These are phyloP conservation scores for Dolichopus griseipennis DNA, from an alignment of 2,888 invertebrate species.

Conservation along the genomic window DNA sequence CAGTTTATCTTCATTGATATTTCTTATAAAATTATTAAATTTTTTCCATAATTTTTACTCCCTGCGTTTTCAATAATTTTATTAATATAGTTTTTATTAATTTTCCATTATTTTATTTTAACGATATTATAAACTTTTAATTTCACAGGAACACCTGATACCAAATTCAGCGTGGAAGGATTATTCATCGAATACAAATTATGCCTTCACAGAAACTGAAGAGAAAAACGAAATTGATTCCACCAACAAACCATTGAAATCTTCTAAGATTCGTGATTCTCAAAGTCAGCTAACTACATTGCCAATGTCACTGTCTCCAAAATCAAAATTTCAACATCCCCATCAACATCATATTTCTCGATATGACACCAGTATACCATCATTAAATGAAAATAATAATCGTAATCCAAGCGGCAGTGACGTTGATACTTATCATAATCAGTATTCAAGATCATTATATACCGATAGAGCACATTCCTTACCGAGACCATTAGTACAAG, in stretches of 20 bases:
- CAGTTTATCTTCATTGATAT: too few relatives aligned
- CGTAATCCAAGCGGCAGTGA: conserved; percentile 13
- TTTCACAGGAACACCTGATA: conserved; percentile 65
- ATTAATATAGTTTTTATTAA: too few relatives aligned
- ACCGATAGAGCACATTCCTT: conserved; percentile 64
- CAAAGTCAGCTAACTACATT: conserved; percentile 40
- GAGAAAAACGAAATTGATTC: conserved; percentile 48
- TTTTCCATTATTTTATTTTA: too few relatives aligned
- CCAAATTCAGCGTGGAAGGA: conserved; percentile 84
- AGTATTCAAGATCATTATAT: conserved; percentile 36
- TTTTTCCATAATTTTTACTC: too few relatives aligned
- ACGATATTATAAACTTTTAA: too few relatives aligned
- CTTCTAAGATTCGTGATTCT: conserved; percentile 31
- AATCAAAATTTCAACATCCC: conserved; percentile 36
- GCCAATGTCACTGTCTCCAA: conserved; percentile 44
- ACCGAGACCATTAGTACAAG: conserved; percentile 54
- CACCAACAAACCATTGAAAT: conserved; percentile 31
- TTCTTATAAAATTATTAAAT: too few relatives aligned
- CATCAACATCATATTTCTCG: conserved; percentile 29
- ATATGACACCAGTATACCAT: conserved; percentile 14
- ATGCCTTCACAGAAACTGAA: conserved; percentile 75
- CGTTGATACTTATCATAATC: conserved; percentile 18
- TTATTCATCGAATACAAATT: conserved; percentile 77
- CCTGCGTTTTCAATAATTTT: too few relatives aligned
- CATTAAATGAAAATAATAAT: conserved; percentile 17